Base-by-base conservation (phyloP, 2,888 invertebrate species). In the Melangyna quadrimaculata region DNA sequence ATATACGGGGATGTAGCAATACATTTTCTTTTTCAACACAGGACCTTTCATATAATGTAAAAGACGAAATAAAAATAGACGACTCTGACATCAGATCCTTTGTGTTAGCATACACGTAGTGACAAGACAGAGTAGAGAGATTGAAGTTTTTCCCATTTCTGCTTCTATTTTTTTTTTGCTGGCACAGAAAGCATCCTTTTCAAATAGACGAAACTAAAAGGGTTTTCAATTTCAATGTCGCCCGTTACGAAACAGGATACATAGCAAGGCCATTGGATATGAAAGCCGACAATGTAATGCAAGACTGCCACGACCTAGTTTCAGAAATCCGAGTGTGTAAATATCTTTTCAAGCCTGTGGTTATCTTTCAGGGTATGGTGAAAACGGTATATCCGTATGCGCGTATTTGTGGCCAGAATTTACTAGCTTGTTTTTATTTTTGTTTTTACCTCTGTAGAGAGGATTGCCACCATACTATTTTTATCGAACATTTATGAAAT, bases 191-290 rank as follows among this genome's bases (percentile, higher is more conserved):
- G 48, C 73, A 78, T 73, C 78, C 72, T 69, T 73, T 82, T 78
- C 73, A 82, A 74, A 74, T 65, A 80, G 55, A 84, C 53, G 75
- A 55, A 83, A 75, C 75, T 71, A 75, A 79, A 79, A 79, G 74
- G 79, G 75, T 79, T 84, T 75, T 84, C 79, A 75, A 80, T 79
- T 84, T 84, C 84, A 84, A 84, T 84, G 84, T 84, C 84, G 79
- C 59, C 70, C 74, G 70, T 63, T 69, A 57, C 73, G 73, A 63
- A 73, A 61, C 78, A 63, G 82, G 59, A 75, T 75, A 81, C 71
- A 75, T 17, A 69, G 61, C 82, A 83, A 83, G 83, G 84, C 71
- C 79, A 79, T 67, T 80, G 48, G 43, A 71, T 84, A 70, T 79
- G 74, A 84, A 79, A 79, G 79, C 61, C 70, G 59, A 79, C 79